These are phyloP conservation scores for Triplophysa yarkandensis DNA, from an alignment of 2,797 vertebrate genomes.

Conservation along the genomic window DNA sequence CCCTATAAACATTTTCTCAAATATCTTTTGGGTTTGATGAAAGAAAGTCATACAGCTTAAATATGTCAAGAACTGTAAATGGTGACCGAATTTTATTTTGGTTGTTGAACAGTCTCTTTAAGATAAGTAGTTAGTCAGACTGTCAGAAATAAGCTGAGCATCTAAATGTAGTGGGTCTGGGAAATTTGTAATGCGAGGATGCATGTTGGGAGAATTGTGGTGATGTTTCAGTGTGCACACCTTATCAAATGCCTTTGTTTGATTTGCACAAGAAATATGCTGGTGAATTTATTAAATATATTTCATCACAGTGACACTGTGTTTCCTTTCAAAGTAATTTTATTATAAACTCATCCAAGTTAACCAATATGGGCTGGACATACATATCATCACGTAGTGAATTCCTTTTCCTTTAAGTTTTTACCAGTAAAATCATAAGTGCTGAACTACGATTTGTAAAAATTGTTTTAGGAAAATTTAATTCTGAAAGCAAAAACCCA, in stretches of 20 bases:
- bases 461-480: neutral
- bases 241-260: neutral
- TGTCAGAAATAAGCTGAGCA: neutral
- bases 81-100: too few relatives aligned
- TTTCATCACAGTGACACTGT: neutral
- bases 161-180: neutral
- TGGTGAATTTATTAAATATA: constrained; percentile 5
- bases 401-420: neutral
- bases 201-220: neutral
- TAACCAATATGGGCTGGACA: neutral
- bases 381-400: neutral
- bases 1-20: too few relatives aligned
- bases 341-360: constrained; percentile 4
- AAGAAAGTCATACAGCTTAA: too few relatives aligned
- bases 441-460: neutral
- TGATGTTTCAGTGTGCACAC: neutral
- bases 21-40: too few relatives aligned
- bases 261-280: constrained; percentile 20
- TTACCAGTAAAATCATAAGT: too few relatives aligned
- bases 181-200: neutral
- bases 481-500: neutral
- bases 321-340: constrained; percentile 4
- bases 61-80: too few relatives aligned
- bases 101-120: too few relatives aligned
- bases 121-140: neutral